These are phyloP conservation scores for Sebastolobus alascanus DNA, from an alignment of 2,797 vertebrate species.

Conservation along the genomic window DNA sequence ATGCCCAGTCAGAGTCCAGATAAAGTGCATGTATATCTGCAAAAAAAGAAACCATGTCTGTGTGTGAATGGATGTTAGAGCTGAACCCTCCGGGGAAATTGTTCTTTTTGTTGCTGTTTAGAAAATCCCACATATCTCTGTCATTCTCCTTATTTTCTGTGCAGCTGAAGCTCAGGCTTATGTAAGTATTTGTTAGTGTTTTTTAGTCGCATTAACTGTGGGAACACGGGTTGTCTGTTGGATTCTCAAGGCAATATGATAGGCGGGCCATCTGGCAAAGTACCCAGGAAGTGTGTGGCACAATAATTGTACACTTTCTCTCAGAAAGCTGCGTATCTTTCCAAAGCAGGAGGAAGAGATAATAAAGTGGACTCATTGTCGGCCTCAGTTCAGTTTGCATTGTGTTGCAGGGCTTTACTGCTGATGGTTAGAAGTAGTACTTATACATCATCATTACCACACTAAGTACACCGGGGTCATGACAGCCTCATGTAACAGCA, in stretches of 20 bases:
- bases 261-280: conserved; percentile 21
- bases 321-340: background rate
- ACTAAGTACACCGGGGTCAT: background rate
- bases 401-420: background rate
- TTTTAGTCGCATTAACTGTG: background rate
- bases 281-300: conserved; percentile 6
- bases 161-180: conserved; percentile 2
- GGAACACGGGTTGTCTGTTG: conserved; percentile 14
- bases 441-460: background rate
- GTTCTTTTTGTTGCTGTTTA: background rate
- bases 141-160: conserved; percentile 7
- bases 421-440: background rate
- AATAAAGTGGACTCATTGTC: conserved; percentile 1
- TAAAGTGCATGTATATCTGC: conserved; percentile 3
- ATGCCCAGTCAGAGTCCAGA: conserved; percentile 31
- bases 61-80: conserved; percentile 10
- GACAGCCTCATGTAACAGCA: background rate
- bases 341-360: background rate
- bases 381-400: background rate
- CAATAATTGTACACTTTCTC: conserved; percentile 15
- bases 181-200: background rate
- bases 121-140: background rate
- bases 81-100: background rate
- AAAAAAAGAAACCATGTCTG: background rate
- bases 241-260: conserved; percentile 24